These are phyloP conservation scores for Callaeas wilsoni DNA, from an alignment of 2,113 vertebrate species.

Conservation along the genomic window DNA sequence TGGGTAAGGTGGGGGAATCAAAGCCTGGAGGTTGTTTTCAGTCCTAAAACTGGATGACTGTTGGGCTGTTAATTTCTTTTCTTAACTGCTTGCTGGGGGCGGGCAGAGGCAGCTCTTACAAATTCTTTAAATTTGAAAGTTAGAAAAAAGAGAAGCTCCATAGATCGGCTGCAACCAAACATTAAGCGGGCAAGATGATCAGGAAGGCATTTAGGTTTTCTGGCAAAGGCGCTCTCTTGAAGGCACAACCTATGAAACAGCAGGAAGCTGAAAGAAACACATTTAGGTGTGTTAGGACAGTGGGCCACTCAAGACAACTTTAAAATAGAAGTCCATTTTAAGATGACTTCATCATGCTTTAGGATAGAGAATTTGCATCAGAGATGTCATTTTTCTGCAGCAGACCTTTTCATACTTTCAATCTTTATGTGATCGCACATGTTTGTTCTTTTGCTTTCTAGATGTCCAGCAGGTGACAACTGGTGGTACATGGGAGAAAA, in stretches of 20 bases:
- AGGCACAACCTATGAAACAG: background rate
- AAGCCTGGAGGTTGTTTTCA: background rate
- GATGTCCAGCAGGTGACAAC: slow-evolving; percentile 78
- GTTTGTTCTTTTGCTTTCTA: slow-evolving; percentile 27
- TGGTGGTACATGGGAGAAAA: slow-evolving; percentile 87
- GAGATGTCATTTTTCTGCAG: background rate
- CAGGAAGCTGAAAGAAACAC: background rate
- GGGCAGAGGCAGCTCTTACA: background rate
- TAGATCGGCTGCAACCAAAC: background rate
- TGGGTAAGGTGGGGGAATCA: background rate
- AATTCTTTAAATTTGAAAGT: background rate
- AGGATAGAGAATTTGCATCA: background rate
- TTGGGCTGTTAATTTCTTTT: background rate
- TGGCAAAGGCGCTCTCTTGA: background rate
- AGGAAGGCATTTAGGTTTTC: background rate
- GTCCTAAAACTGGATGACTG: background rate
- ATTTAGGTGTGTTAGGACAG: background rate
- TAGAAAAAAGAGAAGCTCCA: background rate
- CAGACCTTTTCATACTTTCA: background rate
- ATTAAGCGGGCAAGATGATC: background rate
- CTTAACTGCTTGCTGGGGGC: background rate
- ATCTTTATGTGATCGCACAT: background rate
- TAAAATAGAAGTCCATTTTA: background rate
- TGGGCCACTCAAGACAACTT: background rate
- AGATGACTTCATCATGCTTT: background rate